These are phyloP conservation scores for Heliconius ethilla DNA, from an alignment of 2,888 invertebrate genomes.

Conservation along the genomic window DNA sequence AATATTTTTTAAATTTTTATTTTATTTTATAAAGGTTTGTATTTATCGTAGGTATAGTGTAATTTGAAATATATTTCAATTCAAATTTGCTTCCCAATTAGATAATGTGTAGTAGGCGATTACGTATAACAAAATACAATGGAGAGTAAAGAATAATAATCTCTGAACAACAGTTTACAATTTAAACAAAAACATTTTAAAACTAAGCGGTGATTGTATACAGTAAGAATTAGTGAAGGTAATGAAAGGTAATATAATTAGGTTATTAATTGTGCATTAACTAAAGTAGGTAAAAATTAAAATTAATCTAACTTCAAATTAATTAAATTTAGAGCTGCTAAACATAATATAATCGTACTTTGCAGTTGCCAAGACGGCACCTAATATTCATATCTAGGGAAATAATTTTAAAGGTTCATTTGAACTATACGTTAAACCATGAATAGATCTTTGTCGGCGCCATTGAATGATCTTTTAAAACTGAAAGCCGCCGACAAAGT, in stretches of 20 bases:
- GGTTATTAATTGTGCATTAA: conserved; percentile 75
- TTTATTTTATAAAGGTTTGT: conserved; percentile 77
- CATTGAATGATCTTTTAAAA: conserved; percentile 29
- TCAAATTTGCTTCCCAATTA: conserved; percentile 71
- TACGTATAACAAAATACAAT: conserved; percentile 69
- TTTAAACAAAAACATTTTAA: conserved; percentile 50
- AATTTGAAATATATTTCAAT: conserved; percentile 75
- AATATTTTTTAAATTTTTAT: conserved; percentile 63
- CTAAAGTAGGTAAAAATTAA: conserved; percentile 69
- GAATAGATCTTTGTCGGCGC: conserved; percentile 45
- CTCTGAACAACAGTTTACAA: conserved; percentile 48
- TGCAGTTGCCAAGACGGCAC: conserved; percentile 55
- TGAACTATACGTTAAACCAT: conserved; percentile 51
- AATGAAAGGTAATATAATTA: conserved; percentile 59
- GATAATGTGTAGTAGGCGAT: conserved; percentile 80
- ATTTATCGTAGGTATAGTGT: conserved; percentile 79
- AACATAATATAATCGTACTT: conserved; percentile 59
- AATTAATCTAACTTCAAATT: conserved; percentile 69
- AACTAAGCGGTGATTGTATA: conserved; percentile 50
- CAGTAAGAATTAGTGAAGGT: conserved; percentile 58
- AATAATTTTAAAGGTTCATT: conserved; percentile 59
- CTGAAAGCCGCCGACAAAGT: conserved; percentile 46
- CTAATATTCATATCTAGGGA: conserved; percentile 54
- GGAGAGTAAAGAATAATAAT: conserved; percentile 55
- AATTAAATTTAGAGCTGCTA: conserved; percentile 73